Percentiles rank a stretch among this genome's conserved stretches.
phyloP scores from a whole-genome alignment of 2,888 invertebrate genomes.

The Lepas anatifera region DNA sequence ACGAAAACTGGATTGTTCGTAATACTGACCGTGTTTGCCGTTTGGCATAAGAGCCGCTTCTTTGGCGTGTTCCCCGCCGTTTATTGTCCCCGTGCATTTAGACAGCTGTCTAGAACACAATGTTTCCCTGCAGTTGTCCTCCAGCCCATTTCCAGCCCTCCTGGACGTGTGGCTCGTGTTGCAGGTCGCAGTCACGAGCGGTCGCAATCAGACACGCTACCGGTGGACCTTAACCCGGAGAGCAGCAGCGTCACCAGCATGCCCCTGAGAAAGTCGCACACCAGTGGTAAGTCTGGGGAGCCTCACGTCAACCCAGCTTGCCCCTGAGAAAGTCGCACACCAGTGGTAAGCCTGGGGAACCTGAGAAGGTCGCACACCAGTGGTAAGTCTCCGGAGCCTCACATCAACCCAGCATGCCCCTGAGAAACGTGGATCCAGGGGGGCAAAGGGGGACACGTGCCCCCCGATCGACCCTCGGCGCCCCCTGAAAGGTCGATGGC shows the following conservation, averaged over 20 bases:
- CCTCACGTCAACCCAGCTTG: conserved; percentile 46
- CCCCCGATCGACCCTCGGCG: too few relatives aligned
- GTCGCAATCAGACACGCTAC: conserved; percentile 78
- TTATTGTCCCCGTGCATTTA: too few relatives aligned
- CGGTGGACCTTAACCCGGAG: conserved; percentile 82
- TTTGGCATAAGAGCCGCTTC: too few relatives aligned
- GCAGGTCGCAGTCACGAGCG: conserved; percentile 50
- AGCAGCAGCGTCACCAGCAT: conserved; percentile 90
- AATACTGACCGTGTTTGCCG: too few relatives aligned
- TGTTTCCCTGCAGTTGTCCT: too few relatives aligned
- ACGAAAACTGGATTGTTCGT: too few relatives aligned
- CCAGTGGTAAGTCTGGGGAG: conserved; percentile 22
- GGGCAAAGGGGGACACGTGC: too few relatives aligned
- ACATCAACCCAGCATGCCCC: neutral
- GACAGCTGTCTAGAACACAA: too few relatives aligned
- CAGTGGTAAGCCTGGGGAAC: conserved; percentile 21
- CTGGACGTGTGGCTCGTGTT: conserved; percentile 27
- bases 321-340: conserved; percentile 38
- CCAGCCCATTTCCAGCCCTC: too few relatives aligned
- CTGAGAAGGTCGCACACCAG: conserved; percentile 28
- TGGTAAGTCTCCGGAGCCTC: conserved; percentile 15
- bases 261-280: conserved; percentile 38
- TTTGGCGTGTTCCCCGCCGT: too few relatives aligned
- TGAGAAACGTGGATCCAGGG: too few relatives aligned
- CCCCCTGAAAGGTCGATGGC: too few relatives aligned